Base-by-base conservation (phyloP, 1,140 invertebrate genomes). In the Thereuonema tuberculata region DNA sequence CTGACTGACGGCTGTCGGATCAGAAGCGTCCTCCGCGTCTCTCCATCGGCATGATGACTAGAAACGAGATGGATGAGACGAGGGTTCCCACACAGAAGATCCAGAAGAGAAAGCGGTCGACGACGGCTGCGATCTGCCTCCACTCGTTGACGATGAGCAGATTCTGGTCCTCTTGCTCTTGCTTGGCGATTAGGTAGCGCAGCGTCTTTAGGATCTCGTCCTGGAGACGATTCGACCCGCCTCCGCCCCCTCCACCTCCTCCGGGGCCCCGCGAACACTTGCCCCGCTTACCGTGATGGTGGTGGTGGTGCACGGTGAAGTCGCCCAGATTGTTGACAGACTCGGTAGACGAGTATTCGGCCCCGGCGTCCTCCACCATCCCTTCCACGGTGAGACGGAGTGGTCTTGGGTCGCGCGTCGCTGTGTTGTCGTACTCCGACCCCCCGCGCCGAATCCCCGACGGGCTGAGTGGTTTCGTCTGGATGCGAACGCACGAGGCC, bases 61-160 rank as follows among this genome's bases (percentile, higher is more conserved):
- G 68, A 56, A 81, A 73, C 1, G 76, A 66, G 37, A 77, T 65
- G 0, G 77, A 76, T 5, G 78, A 79, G 25, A 75, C 64, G 15
- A 74, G 60, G 1, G 80, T 80, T 21, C 75, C 71, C 20, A 76
- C 61, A 20, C 80, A 71, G 67, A 82, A 81, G 23, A 82, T 70
- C 73, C 77, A 81, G 68, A 82, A 82, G 20, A 82, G 71, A 31
- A 81, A 71, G 37, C 78, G 66, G 66, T 82, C 80, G 5, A 82
- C 72, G 54, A 74, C 72, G 62, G 77, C 70, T 14, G 80, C 81
- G 23, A 81, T 69, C 48, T 74, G 69, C 27, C 77, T 63, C 79
- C 79, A 81, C 63, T 81, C 78, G 43, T 78, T 72, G 24, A 78
- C 70, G 2, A 76, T 59, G 47, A 63, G 64, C 55, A 67, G 67